phyloP scores from a whole-genome alignment of 1,140 invertebrate species.

The Laupala kohalensis region DNA sequence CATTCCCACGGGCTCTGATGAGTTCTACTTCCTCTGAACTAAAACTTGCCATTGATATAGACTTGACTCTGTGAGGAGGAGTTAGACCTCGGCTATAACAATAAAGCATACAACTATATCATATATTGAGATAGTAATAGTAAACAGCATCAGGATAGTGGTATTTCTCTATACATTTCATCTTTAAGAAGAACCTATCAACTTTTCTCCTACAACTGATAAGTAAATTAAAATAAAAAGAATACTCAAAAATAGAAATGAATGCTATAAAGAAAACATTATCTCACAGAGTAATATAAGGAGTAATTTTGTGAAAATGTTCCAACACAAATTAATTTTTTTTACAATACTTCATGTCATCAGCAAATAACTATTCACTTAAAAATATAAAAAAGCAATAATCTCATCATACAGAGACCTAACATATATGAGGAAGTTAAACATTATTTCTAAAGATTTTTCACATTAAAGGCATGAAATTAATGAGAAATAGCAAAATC shows the following conservation, averaged over 20 bases:
- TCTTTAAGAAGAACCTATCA: neutral
- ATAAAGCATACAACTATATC: neutral
- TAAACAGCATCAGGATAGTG: neutral
- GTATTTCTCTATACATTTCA: too few species aligned
- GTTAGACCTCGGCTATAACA: constrained; percentile 80
- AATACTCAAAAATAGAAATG: neutral
- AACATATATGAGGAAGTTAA: too few species aligned
- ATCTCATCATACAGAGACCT: too few species aligned
- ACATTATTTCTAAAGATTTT: too few species aligned
- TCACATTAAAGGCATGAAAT: too few species aligned
- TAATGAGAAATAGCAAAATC: too few species aligned
- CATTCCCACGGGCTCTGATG: constrained; percentile 80
- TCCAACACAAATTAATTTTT: neutral
- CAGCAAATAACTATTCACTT: too few species aligned
- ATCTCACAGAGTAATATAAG: neutral
- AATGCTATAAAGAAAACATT: neutral
- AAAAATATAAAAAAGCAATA: too few species aligned
- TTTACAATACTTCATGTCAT: too few species aligned
- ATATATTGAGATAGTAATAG: neutral
- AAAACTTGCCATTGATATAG: constrained; percentile 97
- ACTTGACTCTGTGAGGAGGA: constrained; percentile 94
- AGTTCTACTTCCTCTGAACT: constrained; percentile 90
- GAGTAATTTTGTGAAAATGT: neutral
- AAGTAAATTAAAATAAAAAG: neutral
- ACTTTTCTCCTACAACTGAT: neutral